Base-by-base conservation (phyloP, 2,797 vertebrate species). In the Periparus ater region DNA sequence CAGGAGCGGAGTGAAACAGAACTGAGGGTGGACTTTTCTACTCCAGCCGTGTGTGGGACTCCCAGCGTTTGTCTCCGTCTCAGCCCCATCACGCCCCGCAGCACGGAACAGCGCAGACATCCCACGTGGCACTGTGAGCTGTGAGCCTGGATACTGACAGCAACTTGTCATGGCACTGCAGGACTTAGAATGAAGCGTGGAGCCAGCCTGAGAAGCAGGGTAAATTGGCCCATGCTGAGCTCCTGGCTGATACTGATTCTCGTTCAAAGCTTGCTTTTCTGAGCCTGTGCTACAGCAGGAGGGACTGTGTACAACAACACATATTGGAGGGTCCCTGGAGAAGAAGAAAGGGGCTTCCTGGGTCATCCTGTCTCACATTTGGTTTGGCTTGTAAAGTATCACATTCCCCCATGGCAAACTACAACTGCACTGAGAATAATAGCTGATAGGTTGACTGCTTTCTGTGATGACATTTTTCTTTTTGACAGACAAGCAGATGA, bases 401-500 rank as follows among this genome's bases (percentile, higher is more conserved):
- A 45, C 47, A 12, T 91, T 94, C 32, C 30, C 22, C 23, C 65
- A 30, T 68, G 71, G 60, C 61, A 89, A 54, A 70, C 68, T 91
- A 3, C 51, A 77, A 57, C 80, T 88, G 51, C 42, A 42, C 50
- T 32, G 75, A 89, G 44, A 85, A 40, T 79, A 91, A 86, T 30
- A 90, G 73, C 79, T 50, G 67, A 55, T 72, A 80, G 53, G 48
- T 51, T 47, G 80, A 40, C 73, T 91, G 80, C 61, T 90, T 84
- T 91, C 63, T 76, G 77, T 79, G 65, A 76, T 90, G 85, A 34
- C 45, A 79, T 90, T 94, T 96, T 91, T 89, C 82, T 91, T 95
- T 83, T 79, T 94, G 89, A 93, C 63, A 95, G 85, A 95, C 53
- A 93, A 91, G 68, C 42, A 74, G 83, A 86, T 84, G 71, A 89